Percentiles rank a stretch among this genome's conserved stretches.
Evolutionary conservation across 2,113 vertebrate species (phyloP).

Genomic region (Todiramphus chloris): DNA sequence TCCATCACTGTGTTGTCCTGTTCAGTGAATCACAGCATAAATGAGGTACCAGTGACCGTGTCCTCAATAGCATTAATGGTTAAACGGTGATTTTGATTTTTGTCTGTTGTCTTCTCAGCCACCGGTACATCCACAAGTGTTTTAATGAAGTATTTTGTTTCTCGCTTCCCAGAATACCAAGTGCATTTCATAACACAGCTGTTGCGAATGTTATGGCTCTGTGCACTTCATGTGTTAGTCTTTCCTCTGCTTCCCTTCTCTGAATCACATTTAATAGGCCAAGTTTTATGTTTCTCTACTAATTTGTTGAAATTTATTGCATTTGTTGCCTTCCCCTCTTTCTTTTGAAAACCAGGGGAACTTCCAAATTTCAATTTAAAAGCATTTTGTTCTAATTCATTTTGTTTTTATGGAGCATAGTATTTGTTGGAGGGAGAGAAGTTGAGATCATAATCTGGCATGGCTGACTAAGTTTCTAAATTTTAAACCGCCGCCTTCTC

Average conservation of each 20-base stretch:
- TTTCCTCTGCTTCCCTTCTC: conserved; percentile 2
- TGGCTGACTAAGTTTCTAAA: conserved; percentile 46
- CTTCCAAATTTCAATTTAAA: conserved; percentile 57
- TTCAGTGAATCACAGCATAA: not conserved
- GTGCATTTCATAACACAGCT: conserved; percentile 61
- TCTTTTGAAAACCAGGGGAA: conserved; percentile 33
- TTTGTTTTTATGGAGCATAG: conserved; percentile 54
- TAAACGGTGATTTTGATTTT: not conserved
- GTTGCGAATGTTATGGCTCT: conserved; percentile 44
- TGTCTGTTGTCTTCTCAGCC: not conserved
- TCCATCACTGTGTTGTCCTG: too few species aligned
- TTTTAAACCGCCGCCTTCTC: conserved; percentile 52
- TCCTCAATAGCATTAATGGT: not conserved
- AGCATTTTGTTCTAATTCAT: conserved; percentile 36
- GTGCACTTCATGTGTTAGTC: conserved; percentile 1
- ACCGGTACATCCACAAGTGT: not conserved
- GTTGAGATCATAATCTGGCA: conserved; percentile 65
- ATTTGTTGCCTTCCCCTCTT: conserved; percentile 28
- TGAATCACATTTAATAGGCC: conserved; percentile 37
- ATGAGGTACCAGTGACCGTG: fast-evolving
- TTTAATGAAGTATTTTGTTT: conserved; percentile 58
- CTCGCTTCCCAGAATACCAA: conserved; percentile 51
- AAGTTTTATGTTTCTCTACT: conserved; percentile 46
- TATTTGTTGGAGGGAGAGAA: conserved; percentile 59
- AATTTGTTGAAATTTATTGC: conserved; percentile 61